Percentiles rank a stretch among this genome's conserved stretches.
These are phyloP conservation scores for Itoplectis maculator DNA, from an alignment of 2,888 invertebrate genomes.

Conservation along the genomic window DNA sequence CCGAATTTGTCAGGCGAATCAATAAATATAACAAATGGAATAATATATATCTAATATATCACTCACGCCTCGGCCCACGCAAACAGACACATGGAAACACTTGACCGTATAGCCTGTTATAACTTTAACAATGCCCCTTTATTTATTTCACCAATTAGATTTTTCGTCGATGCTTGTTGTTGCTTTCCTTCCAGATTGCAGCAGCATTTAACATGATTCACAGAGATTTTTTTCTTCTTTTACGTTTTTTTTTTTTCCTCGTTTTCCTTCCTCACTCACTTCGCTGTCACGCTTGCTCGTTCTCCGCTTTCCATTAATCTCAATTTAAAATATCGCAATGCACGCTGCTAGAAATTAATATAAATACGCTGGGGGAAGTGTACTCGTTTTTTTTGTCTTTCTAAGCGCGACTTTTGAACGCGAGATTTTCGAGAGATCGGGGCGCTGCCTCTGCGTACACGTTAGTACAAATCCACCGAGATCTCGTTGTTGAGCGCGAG, in stretches of 20 bases:
- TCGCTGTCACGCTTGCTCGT: too few species aligned
- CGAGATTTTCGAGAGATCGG: constrained; percentile 30
- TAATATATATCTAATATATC: constrained; percentile 70
- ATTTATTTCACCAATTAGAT: constrained; percentile 75
- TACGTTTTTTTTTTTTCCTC: constrained; percentile 33
- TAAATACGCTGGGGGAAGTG: constrained; percentile 44
- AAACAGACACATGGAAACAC: constrained; percentile 75
- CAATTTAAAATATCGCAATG: constrained; percentile 54
- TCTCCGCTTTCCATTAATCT: constrained; percentile 31
- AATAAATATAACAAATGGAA: constrained; percentile 75
- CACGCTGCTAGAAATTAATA: constrained; percentile 43
- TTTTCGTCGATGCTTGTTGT: constrained; percentile 57
- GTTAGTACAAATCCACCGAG: constrained; percentile 35
- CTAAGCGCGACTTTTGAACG: constrained; percentile 30
- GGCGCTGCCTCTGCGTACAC: background rate
- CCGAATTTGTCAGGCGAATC: constrained; percentile 61
- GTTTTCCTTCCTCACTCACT: constrained; percentile 4
- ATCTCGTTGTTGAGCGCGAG: constrained; percentile 29
- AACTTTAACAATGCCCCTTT: constrained; percentile 83
- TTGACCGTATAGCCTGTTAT: constrained; percentile 75
- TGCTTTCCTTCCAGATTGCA: constrained; percentile 61
- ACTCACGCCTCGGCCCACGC: constrained; percentile 72
- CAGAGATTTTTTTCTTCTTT: constrained; percentile 66
- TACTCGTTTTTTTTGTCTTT: constrained; percentile 5
- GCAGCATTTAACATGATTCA: constrained; percentile 70